Conservation (phyloP, 2,113 vertebrate genomes). For the Peucedramus taeniatus region DNA sequence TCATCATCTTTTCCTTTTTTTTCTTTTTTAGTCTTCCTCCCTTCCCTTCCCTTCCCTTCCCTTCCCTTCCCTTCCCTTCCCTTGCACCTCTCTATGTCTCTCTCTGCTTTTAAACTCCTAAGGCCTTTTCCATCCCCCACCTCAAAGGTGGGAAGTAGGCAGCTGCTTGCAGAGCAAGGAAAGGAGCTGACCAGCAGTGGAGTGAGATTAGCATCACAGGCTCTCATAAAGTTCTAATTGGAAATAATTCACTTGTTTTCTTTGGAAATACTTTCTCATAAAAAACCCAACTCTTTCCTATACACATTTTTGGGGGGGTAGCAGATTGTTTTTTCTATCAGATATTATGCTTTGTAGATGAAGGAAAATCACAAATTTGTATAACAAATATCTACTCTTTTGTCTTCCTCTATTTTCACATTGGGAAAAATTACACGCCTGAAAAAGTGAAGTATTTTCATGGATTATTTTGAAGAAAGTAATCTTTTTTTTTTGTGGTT, state of each 20-base stretch:
- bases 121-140: neutral
- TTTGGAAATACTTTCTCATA: neutral
- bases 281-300: neutral
- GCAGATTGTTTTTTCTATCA: constrained; percentile 9
- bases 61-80: neutral
- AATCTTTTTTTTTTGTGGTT: neutral
- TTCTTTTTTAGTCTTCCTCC: neutral
- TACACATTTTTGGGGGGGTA: neutral
- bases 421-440: neutral
- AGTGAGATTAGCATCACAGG: neutral
- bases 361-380: neutral
- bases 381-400: neutral
- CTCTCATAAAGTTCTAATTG: neutral
- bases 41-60: neutral
- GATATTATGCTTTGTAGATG: neutral
- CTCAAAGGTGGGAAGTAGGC: neutral
- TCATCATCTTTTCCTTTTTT: neutral
- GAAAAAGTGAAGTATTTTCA: neutral
- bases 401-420: neutral
- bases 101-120: neutral
- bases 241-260: neutral
- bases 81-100: neutral
- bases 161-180: neutral
- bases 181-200: neutral
- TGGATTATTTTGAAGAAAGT: neutral